Percentiles rank a stretch among this genome's conserved stretches.
Evolutionary conservation across 2,797 vertebrate species (phyloP).

Genomic region (Anas georgica): DNA sequence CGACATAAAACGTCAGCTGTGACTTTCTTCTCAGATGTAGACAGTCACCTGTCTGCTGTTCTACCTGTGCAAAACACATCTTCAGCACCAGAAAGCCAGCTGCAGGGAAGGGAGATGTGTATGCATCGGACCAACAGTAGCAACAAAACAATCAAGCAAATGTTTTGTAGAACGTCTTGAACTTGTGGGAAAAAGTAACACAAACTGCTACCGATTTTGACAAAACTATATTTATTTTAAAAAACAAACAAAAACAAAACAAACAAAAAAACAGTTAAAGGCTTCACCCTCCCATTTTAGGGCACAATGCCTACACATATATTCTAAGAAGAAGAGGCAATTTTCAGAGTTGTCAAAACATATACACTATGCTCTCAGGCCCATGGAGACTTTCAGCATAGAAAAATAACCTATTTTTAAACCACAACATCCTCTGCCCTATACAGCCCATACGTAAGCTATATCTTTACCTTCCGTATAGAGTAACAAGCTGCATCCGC

Average conservation of each 20-base stretch:
- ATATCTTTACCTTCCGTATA: not conserved
- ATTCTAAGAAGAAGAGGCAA: not conserved
- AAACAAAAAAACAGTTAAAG: not conserved
- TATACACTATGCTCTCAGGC: not conserved
- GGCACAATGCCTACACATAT: not conserved
- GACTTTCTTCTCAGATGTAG: not conserved
- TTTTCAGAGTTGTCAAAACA: not conserved
- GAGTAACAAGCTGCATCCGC: not conserved
- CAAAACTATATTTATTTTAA: not conserved
- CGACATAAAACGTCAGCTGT: not conserved
- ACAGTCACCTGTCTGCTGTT: not conserved
- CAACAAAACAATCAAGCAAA: not conserved
- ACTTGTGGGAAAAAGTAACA: not conserved
- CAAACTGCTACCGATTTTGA: not conserved
- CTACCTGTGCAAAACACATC: not conserved
- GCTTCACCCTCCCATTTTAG: not conserved
- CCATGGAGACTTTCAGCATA: not conserved
- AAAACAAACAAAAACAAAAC: no score
- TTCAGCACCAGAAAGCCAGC: not conserved
- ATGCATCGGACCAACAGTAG: not conserved
- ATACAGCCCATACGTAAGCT: not conserved
- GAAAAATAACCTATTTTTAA: conserved; percentile 9
- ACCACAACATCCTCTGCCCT: not conserved
- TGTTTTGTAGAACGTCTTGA: not conserved
- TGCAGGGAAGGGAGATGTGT: not conserved